Base-by-base conservation (phyloP, 2,797 vertebrate species). In the Acrocephalus scirpaceus region DNA sequence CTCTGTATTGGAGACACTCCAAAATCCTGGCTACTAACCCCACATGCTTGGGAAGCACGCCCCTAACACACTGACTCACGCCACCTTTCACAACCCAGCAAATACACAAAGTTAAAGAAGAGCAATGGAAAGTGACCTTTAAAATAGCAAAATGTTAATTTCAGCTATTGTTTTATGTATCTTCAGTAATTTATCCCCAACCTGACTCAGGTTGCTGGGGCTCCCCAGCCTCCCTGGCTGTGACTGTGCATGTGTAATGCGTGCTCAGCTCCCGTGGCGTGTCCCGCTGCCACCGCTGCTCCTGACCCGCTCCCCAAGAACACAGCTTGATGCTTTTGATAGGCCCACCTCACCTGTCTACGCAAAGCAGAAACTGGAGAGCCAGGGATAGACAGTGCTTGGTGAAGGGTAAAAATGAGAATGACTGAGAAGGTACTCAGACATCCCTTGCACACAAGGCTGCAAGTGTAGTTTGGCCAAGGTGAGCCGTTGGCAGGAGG, bases 251-350 rank as follows among this genome's bases (percentile, higher is more conserved):
- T 7, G 64, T 3, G 40, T 10, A 29, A 56, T 5, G 30, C 0
- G 1, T 0, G 23, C 71, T 76, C 7, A 17, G 75, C 69, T 23
- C 16, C 45, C 12, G 26, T 0, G 0, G 53, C 0, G 3, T 32
- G 4, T 23, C 1, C 17, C 0, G 1, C 86, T 47, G 48, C 62
- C 0, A 0, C 65, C 57, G 11, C 38, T 11, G 10, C 38, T 38
- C 38, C 30, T 74, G 76, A 64, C 69, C 88, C 2, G 3, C 16
- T 47, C 38, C 62, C 48, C 7, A 17, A 5, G 2, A 57, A 9
- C 40, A 56, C 65, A 61, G 5, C 54, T 15, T 5, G 73, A 88
- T 83, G 88, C n/a, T 72, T 92, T 32, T 57, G 90, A 86, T 79
- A 86, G 50, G 14, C 50, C 50, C n/a, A 19, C 54, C 66, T 11